These are phyloP conservation scores for Esox masquinongy DNA, from an alignment of 2,797 vertebrate species.

Conservation along the genomic window DNA sequence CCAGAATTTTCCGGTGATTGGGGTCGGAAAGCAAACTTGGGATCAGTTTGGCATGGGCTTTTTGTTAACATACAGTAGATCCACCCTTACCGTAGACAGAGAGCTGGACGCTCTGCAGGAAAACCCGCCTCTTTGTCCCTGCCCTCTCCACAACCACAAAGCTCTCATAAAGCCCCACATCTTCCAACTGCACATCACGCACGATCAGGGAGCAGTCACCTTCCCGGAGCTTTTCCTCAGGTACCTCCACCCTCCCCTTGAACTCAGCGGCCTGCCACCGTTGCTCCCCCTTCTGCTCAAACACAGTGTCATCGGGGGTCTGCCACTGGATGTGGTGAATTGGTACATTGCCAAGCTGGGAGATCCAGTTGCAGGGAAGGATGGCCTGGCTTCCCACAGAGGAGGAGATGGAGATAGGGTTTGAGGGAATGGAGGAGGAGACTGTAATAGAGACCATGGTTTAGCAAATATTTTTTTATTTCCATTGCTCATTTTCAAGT, in stretches of 20 bases:
- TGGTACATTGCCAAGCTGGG: not conserved
- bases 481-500: not conserved
- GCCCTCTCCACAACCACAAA: conserved; percentile 57
- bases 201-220: conserved; percentile 74
- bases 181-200: conserved; percentile 60
- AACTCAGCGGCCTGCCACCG: conserved; percentile 54
- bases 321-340: conserved; percentile 63
- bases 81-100: conserved; percentile 53
- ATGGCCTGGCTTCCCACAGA: conserved; percentile 53
- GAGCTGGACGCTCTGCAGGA: conserved; percentile 66
- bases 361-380: conserved; percentile 65
- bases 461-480: not conserved
- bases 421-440: conserved; percentile 32
- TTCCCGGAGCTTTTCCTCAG: conserved; percentile 31
- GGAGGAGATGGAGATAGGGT: not conserved
- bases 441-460: conserved; percentile 33
- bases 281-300: conserved; percentile 49
- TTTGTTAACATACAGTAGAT: too few species aligned
- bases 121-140: conserved; percentile 38
- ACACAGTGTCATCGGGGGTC: conserved; percentile 17
- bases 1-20: not conserved
- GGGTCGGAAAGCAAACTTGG: not conserved
- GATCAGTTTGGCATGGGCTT: not conserved
- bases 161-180: conserved; percentile 66
- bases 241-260: conserved; percentile 43